Conservation (phyloP, 1,140 invertebrate genomes). For the Paralvinella palmiformis region DNA sequence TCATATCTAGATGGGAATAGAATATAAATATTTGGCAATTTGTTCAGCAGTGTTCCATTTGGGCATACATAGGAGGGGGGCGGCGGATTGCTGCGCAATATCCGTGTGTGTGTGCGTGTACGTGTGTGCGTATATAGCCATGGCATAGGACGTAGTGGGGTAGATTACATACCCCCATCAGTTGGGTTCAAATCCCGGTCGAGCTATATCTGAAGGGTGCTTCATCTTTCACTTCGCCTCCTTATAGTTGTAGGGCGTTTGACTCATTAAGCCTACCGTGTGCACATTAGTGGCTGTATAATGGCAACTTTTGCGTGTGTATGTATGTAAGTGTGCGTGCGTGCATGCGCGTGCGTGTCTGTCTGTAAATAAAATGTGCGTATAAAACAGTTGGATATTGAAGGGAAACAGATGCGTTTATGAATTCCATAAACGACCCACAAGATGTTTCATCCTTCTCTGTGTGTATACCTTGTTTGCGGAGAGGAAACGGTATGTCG, state of each 20-base stretch:
- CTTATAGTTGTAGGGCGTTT: too few species aligned
- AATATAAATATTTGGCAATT: too few species aligned
- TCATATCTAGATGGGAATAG: slow-evolving; percentile 9
- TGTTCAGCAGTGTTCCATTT: neutral
- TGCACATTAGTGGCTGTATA: too few species aligned
- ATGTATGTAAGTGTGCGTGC: neutral
- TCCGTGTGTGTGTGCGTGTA: neutral
- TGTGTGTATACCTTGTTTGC: slow-evolving; percentile 21
- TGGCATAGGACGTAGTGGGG: neutral
- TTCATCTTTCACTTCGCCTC: too few species aligned
- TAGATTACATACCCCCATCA: neutral
- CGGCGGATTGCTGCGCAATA: neutral
- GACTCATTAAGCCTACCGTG: too few species aligned
- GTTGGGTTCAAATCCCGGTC: too few species aligned
- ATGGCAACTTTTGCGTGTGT: too few species aligned
- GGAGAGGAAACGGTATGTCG: slow-evolving; percentile 34
- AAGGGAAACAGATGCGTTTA: neutral
- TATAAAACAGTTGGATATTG: neutral
- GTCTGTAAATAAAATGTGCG: neutral
- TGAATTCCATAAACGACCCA: neutral
- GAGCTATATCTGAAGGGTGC: too few species aligned
- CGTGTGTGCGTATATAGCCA: neutral
- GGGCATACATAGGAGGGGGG: neutral
- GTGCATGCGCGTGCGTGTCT: neutral
- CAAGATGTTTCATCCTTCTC: neutral